Conservation (phyloP, 2,113 vertebrate species). For the Dicaeum eximium region DNA sequence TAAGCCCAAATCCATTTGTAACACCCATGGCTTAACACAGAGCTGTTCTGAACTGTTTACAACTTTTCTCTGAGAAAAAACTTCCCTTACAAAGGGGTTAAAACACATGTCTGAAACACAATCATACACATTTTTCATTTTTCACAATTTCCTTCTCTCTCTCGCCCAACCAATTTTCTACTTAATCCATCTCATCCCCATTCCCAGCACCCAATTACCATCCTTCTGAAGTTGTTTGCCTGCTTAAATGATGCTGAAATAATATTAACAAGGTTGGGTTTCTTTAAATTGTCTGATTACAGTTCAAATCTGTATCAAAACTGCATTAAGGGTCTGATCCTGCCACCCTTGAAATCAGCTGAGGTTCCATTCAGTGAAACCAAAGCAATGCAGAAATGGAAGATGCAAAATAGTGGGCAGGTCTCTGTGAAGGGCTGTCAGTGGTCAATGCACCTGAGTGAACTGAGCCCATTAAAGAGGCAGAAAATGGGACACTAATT, state of each 20-base stretch:
- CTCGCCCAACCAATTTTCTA: neutral
- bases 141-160: neutral
- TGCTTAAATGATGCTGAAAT: neutral
- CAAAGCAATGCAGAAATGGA: neutral
- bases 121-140: neutral
- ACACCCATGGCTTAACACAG: neutral
- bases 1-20: neutral
- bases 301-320: neutral
- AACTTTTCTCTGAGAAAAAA: neutral
- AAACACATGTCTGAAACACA: neutral
- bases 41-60: neutral
- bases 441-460: neutral
- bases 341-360: neutral
- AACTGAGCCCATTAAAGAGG: neutral
- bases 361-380: neutral
- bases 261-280: neutral
- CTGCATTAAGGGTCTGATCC: neutral
- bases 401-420: neutral
- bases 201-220: neutral
- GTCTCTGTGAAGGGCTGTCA: neutral
- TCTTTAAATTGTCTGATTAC: neutral
- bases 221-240: neutral
- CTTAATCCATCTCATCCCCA: neutral
- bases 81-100: neutral
- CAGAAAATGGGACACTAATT: neutral